A percentile compares a stretch with the other conserved stretches of the same genome.
These are phyloP conservation scores for Elysia crispata DNA, from an alignment of 2,888 invertebrate species.

Conservation along the genomic window DNA sequence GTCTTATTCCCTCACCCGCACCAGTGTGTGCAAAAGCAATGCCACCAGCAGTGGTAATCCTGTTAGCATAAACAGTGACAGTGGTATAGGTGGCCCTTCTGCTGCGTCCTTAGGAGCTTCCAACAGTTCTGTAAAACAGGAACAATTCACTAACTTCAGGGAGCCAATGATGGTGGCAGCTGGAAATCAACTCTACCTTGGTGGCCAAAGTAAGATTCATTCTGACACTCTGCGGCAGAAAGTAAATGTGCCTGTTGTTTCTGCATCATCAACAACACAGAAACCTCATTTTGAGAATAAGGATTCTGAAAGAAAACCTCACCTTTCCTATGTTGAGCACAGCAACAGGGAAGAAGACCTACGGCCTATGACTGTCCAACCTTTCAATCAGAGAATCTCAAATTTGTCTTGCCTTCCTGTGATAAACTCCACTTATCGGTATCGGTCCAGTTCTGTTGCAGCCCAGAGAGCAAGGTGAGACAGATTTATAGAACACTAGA, in stretches of 20 bases:
- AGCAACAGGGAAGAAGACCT: too few relatives aligned
- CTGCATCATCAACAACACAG: too few relatives aligned
- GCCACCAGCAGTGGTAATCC: background rate
- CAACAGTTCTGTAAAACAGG: slow-evolving; percentile 18
- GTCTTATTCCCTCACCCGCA: slow-evolving; percentile 17
- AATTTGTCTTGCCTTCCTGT: slow-evolving; percentile 84
- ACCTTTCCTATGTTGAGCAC: too few relatives aligned
- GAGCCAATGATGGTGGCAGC: background rate
- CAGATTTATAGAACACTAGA: too few relatives aligned
- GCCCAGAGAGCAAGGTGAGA: slow-evolving; percentile 76
- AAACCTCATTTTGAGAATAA: too few relatives aligned
- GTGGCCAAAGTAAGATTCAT: background rate
- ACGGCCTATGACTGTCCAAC: slow-evolving; percentile 75
- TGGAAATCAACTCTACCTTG: background rate
- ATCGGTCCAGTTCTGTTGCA: slow-evolving; percentile 76
- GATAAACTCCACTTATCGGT: slow-evolving; percentile 71
- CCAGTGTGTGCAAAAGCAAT: background rate
- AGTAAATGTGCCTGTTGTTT: too few relatives aligned
- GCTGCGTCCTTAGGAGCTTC: too few relatives aligned
- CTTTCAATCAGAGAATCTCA: slow-evolving; percentile 84
- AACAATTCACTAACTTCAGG: background rate
- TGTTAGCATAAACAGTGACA: too few relatives aligned
- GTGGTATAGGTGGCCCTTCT: too few relatives aligned
- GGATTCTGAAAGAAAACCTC: too few relatives aligned
- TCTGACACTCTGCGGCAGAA: too few relatives aligned